phyloP scores from a whole-genome alignment of 2,888 invertebrate species.

The Drosophila villosipedis region DNA sequence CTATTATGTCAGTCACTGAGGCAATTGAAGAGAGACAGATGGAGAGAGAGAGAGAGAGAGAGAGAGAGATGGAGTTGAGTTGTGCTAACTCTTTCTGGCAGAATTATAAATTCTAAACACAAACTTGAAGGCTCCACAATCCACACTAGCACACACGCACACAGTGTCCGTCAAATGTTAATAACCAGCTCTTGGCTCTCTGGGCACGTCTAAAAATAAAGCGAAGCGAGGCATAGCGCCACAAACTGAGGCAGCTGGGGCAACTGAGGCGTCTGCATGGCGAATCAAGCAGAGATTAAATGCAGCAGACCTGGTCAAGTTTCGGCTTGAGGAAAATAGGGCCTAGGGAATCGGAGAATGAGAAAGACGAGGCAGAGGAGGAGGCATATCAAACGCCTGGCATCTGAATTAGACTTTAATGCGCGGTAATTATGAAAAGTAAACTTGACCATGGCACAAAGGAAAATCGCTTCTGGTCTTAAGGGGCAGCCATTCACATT shows the following conservation, averaged over 20 bases:
- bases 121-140: constrained; percentile 23
- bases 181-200: constrained; percentile 61
- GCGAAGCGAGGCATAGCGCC: constrained; percentile 34
- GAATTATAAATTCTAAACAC: constrained; percentile 71
- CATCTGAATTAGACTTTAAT: constrained; percentile 73
- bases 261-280: constrained; percentile 62
- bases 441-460: constrained; percentile 63
- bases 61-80: not conserved
- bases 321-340: not conserved
- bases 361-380: not conserved
- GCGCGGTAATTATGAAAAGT: constrained; percentile 73
- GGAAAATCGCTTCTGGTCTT: constrained; percentile 69
- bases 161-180: constrained; percentile 65
- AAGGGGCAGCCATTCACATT: constrained; percentile 43
- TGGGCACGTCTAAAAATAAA: constrained; percentile 56
- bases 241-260: constrained; percentile 15
- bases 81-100: constrained; percentile 16
- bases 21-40: constrained; percentile 43
- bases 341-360: not conserved
- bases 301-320: constrained; percentile 16
- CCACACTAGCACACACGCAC: constrained; percentile 2
- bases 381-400: constrained; percentile 52
- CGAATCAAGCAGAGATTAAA: constrained; percentile 69
- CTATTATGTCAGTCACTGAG: constrained; percentile 82
- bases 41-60: not conserved